Percentiles rank a stretch among this genome's conserved stretches.
Conservation (phyloP, 2,888 invertebrate genomes). For the Bugula neritina region DNA sequence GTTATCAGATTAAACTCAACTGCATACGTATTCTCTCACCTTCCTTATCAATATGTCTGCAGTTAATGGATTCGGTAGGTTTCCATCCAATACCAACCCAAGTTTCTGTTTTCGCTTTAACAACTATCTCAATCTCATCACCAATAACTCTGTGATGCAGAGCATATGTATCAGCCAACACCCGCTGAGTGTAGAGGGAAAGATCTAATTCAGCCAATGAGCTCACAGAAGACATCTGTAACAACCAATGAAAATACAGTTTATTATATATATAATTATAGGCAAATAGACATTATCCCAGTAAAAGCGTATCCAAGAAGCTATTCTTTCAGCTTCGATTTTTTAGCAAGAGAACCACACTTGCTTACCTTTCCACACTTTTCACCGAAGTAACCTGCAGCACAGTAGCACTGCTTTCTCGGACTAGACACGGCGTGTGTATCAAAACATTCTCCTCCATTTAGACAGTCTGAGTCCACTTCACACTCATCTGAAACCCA, state of each 20-base stretch:
- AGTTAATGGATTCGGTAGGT: slow-evolving; percentile 55
- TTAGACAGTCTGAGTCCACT: slow-evolving; percentile 77
- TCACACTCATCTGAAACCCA: slow-evolving; percentile 69
- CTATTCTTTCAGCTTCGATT: background rate
- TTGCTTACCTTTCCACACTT: slow-evolving; percentile 78
- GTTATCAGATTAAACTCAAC: too few relatives aligned
- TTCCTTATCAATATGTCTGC: background rate
- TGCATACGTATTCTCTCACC: too few relatives aligned
- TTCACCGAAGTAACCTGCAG: slow-evolving; percentile 78
- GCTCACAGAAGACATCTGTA: background rate
- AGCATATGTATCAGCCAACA: slow-evolving; percentile 68
- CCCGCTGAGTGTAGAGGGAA: slow-evolving; percentile 61
- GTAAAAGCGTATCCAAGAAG: too few relatives aligned
- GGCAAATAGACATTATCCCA: too few relatives aligned
- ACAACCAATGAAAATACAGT: too few relatives aligned
- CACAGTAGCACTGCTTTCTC: slow-evolving; percentile 79
- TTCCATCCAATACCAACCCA: slow-evolving; percentile 91
- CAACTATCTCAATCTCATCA: slow-evolving; percentile 76
- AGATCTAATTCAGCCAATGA: background rate
- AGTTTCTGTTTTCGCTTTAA: slow-evolving; percentile 79
- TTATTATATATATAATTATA: too few relatives aligned
- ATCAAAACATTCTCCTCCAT: slow-evolving; percentile 74
- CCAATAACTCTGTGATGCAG: slow-evolving; percentile 79
- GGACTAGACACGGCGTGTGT: slow-evolving; percentile 75
- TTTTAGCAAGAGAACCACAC: too few relatives aligned